Percentiles rank a stretch among this genome's conserved stretches.
phyloP scores from a whole-genome alignment of 2,797 vertebrate genomes.

The Knipowitschia caucasica region DNA sequence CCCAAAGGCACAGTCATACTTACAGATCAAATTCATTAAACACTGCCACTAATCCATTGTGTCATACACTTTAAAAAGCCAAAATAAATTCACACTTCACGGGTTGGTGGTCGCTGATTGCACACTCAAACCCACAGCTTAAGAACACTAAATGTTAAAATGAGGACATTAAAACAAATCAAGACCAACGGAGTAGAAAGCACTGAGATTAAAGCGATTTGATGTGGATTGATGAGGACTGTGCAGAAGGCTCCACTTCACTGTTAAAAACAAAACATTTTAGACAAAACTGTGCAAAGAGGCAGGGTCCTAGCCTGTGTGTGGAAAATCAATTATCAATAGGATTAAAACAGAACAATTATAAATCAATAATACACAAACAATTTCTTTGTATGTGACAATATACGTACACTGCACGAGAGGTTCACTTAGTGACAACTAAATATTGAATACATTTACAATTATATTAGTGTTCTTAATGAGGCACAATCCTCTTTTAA shows the following conservation, averaged over 20 bases:
- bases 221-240: slow-evolving; percentile 37
- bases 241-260: slow-evolving; percentile 34
- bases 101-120: too few species aligned
- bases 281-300: slow-evolving; percentile 65
- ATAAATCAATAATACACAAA: slow-evolving; percentile 67
- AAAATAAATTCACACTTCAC: too few species aligned
- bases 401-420: slow-evolving; percentile 72
- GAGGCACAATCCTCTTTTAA: slow-evolving; percentile 68
- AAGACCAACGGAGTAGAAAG: slow-evolving; percentile 46
- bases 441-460: slow-evolving; percentile 66
- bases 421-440: slow-evolving; percentile 73
- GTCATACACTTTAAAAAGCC: slow-evolving; percentile 71
- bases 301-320: slow-evolving; percentile 49
- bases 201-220: slow-evolving; percentile 26
- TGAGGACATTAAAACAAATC: slow-evolving; percentile 54
- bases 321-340: slow-evolving; percentile 42
- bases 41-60: slow-evolving; percentile 71
- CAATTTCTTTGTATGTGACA: slow-evolving; percentile 65
- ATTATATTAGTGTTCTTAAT: slow-evolving; percentile 57
- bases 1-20: slow-evolving; percentile 84
- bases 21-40: slow-evolving; percentile 79
- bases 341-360: slow-evolving; percentile 52
- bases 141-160: slow-evolving; percentile 52
- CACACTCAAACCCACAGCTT: slow-evolving; percentile 38
- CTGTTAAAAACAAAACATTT: slow-evolving; percentile 21